Evolutionary conservation across 2,113 vertebrate genomes (phyloP).

Genomic region (Sturnus vulgaris): DNA sequence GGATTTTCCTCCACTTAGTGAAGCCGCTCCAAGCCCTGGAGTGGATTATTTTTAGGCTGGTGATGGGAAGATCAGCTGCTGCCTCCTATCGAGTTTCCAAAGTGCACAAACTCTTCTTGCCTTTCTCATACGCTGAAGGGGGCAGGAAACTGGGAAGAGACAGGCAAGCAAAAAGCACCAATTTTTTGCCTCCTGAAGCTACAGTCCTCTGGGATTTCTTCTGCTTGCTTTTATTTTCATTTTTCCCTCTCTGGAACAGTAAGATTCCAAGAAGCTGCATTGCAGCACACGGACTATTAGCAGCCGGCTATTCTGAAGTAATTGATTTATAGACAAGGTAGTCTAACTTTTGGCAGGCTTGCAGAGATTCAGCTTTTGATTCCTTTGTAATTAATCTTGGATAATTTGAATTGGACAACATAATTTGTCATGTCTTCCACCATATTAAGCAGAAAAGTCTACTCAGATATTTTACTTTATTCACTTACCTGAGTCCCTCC

Average conservation of each 20-base stretch:
- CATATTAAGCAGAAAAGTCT: neutral
- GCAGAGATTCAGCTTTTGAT: neutral
- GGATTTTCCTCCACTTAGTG: slow-evolving; percentile 37
- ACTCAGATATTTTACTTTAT: neutral
- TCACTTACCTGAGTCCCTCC: neutral
- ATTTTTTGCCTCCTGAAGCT: slow-evolving; percentile 45
- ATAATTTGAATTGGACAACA: neutral
- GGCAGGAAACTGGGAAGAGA: slow-evolving; percentile 69
- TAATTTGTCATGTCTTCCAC: neutral
- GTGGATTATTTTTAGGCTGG: slow-evolving; percentile 91
- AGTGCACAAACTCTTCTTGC: slow-evolving; percentile 57
- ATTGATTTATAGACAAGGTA: neutral
- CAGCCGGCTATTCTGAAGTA: neutral
- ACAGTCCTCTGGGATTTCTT: neutral
- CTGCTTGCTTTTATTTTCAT: slow-evolving; percentile 43
- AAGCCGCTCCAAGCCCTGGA: slow-evolving; percentile 47
- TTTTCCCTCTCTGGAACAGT: neutral
- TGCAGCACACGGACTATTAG: neutral
- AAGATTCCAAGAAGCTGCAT: neutral
- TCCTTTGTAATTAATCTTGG: neutral
- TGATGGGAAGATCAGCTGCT: slow-evolving; percentile 83
- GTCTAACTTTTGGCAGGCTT: neutral
- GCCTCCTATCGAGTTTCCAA: slow-evolving; percentile 85
- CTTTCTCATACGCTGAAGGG: slow-evolving; percentile 40
- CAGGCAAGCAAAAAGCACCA: slow-evolving; percentile 32